Conservation (phyloP, 92 coral and sea anemone species). For the Phenganax subtilis region DNA sequence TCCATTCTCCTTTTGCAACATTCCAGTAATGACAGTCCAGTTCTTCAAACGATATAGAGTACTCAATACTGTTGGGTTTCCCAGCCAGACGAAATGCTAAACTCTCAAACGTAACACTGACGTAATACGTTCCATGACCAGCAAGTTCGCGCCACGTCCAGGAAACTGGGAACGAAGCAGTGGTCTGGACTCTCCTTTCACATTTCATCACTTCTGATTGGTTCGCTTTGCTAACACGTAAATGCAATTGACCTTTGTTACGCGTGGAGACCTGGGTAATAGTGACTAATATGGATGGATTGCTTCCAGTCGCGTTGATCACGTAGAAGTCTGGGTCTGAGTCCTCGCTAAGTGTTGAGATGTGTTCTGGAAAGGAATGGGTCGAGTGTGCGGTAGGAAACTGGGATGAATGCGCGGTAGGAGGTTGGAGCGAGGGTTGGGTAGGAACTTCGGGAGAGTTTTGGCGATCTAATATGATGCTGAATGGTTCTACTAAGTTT, state of each 20-base stretch:
- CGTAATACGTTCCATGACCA: constrained; percentile 43
- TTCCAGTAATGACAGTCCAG: constrained; percentile 71
- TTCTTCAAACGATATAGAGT: constrained; percentile 45
- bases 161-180: constrained; percentile 40
- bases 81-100: constrained; percentile 23
- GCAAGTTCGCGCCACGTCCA: constrained; percentile 41
- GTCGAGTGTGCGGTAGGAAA: neutral
- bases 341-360: neutral
- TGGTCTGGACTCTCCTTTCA: constrained; percentile 29
- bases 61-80: constrained; percentile 25
- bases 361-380: neutral
- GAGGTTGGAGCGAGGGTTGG: constrained; percentile 4
- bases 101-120: constrained; percentile 44
- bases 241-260: constrained; percentile 29
- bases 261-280: constrained; percentile 1
- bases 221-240: constrained; percentile 8
- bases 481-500: constrained; percentile 57
- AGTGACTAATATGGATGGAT: constrained; percentile 9
- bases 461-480: constrained; percentile 53
- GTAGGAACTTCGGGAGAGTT: neutral
- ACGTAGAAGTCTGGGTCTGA: constrained; percentile 16
- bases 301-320: constrained; percentile 1
- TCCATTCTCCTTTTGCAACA: constrained; percentile 53
- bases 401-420: neutral
- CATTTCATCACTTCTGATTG: neutral